Conservation (phyloP, 2,888 invertebrate genomes). For the Heteropelma amictum region DNA sequence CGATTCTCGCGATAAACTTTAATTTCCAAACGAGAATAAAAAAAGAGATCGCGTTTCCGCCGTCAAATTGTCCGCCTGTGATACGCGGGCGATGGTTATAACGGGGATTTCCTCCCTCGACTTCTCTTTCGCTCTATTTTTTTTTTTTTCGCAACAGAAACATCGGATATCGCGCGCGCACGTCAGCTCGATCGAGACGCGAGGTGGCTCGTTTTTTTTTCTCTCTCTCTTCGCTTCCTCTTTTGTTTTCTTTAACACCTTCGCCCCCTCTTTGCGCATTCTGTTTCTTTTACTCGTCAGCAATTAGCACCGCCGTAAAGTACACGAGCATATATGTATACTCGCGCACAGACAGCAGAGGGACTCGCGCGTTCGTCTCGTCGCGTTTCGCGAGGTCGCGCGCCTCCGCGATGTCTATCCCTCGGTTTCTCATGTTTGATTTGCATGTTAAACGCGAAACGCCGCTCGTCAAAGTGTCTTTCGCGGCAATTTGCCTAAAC, state of each 20-base stretch:
- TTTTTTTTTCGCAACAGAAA: too few relatives aligned
- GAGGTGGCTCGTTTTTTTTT: too few relatives aligned
- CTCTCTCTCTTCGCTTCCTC: slow-evolving; percentile 52
- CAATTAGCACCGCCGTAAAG: slow-evolving; percentile 75
- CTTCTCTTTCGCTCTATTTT: not conserved
- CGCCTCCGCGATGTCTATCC: slow-evolving; percentile 15
- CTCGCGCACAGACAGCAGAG: not conserved
- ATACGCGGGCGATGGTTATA: slow-evolving; percentile 4
- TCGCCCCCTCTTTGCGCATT: slow-evolving; percentile 43
- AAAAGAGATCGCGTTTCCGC: slow-evolving; percentile 56
- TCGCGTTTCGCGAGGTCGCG: slow-evolving; percentile 5
- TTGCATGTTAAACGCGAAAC: slow-evolving; percentile 67
- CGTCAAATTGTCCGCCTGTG: slow-evolving; percentile 24
- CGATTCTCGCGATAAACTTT: too few relatives aligned
- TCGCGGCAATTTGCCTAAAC: not conserved
- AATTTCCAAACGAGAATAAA: too few relatives aligned
- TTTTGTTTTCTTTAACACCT: slow-evolving; percentile 73
- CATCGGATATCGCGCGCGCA: slow-evolving; percentile 49
- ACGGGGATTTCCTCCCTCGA: slow-evolving; percentile 20
- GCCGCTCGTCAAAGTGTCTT: slow-evolving; percentile 45
- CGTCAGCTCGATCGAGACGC: slow-evolving; percentile 49
- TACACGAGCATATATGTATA: not conserved
- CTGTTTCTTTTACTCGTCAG: slow-evolving; percentile 60
- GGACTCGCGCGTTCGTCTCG: slow-evolving; percentile 14
- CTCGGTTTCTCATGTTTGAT: slow-evolving; percentile 53